These are phyloP conservation scores for Amphimallon solstitiale DNA, from an alignment of 2,888 invertebrate genomes.

Conservation along the genomic window DNA sequence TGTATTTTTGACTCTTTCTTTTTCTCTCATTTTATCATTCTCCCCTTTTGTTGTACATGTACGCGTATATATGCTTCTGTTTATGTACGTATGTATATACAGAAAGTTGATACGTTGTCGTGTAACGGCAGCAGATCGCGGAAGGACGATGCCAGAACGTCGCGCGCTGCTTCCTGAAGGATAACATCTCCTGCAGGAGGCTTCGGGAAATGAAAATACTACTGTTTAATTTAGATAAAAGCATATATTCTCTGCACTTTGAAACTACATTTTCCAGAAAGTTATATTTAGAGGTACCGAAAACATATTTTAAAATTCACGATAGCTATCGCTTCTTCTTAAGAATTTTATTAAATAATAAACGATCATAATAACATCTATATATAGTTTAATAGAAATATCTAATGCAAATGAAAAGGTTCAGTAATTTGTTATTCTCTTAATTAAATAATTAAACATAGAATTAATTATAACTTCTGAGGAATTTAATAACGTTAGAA, in stretches of 20 bases:
- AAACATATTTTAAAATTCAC: too few relatives aligned
- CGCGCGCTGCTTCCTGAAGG: slow-evolving; percentile 58
- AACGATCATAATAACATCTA: neutral
- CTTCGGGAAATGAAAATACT: slow-evolving; percentile 68
- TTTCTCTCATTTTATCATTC: neutral
- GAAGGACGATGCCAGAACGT: slow-evolving; percentile 47
- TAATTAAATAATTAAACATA: too few relatives aligned
- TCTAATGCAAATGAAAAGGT: too few relatives aligned
- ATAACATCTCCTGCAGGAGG: slow-evolving; percentile 63
- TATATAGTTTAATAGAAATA: too few relatives aligned
- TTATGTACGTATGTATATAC: slow-evolving; percentile 6
- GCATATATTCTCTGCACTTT: slow-evolving; percentile 63
- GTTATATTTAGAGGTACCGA: slow-evolving; percentile 19
- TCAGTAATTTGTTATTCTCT: too few relatives aligned
- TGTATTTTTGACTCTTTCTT: slow-evolving; percentile 29
- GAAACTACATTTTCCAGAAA: slow-evolving; percentile 46
- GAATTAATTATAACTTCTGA: too few relatives aligned
- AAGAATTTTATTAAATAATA: too few relatives aligned
- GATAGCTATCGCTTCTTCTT: too few relatives aligned
- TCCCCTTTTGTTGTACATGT: neutral
- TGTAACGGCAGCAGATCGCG: slow-evolving; percentile 37
- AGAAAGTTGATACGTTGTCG: slow-evolving; percentile 32
- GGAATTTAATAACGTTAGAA: too few relatives aligned
- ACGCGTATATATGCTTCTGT: neutral
- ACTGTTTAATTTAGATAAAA: slow-evolving; percentile 70